phyloP scores from a whole-genome alignment of 2,888 invertebrate species.

The Siphonodentalium dalli region DNA sequence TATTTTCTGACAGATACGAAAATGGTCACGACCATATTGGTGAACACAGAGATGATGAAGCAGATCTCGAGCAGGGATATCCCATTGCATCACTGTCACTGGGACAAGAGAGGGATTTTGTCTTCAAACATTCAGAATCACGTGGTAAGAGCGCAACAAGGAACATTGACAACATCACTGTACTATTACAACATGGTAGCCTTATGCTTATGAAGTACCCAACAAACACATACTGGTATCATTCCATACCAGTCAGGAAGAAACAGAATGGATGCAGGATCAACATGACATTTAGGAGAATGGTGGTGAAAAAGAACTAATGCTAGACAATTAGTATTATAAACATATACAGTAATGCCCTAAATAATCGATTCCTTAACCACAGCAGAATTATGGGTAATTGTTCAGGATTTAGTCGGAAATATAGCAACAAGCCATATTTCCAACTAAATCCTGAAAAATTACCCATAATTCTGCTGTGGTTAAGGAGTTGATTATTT shows the following conservation, averaged over 20 bases:
- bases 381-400: too few species aligned
- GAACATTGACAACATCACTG: slow-evolving; percentile 66
- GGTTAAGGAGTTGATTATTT: too few species aligned
- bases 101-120: slow-evolving; percentile 73
- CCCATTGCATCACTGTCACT: slow-evolving; percentile 77
- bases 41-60: slow-evolving; percentile 77
- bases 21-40: slow-evolving; percentile 77
- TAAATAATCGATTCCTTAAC: too few species aligned
- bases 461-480: too few species aligned
- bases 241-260: slow-evolving; percentile 73
- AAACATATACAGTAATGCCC: too few species aligned
- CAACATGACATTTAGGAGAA: slow-evolving; percentile 68
- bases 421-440: too few species aligned
- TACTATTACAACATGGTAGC: slow-evolving; percentile 74
- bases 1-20: slow-evolving; percentile 69
- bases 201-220: slow-evolving; percentile 76
- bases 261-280: slow-evolving; percentile 70
- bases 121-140: slow-evolving; percentile 70
- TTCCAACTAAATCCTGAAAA: too few species aligned
- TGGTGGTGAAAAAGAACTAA: slow-evolving; percentile 30
- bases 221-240: slow-evolving; percentile 77
- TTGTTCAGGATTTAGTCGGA: too few species aligned
- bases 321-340: too few species aligned
- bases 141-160: slow-evolving; percentile 44
- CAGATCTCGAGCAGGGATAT: slow-evolving; percentile 71